phyloP scores from a whole-genome alignment of 1,140 invertebrate genomes.

The Neotoxoptera formosana region DNA sequence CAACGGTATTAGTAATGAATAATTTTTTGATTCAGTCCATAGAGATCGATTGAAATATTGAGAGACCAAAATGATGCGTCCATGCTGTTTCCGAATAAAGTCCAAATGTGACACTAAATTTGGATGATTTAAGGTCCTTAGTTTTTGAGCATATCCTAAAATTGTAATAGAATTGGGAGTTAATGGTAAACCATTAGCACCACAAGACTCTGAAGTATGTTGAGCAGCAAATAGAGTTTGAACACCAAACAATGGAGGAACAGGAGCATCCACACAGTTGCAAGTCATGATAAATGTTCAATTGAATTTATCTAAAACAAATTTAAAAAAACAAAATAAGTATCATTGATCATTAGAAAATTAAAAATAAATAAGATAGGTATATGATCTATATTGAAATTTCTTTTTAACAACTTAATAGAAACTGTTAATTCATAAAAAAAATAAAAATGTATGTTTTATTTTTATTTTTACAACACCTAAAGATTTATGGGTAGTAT shows the following conservation, averaged over 20 bases:
- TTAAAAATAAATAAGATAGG: neutral
- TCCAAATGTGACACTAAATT: conserved; percentile 90
- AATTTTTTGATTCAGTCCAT: conserved; percentile 51
- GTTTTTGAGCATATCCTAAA: conserved; percentile 83
- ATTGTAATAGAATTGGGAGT: conserved; percentile 97
- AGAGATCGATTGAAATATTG: conserved; percentile 41
- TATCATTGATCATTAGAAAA: neutral
- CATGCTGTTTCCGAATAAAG: conserved; percentile 92
- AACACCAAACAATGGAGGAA: conserved; percentile 71
- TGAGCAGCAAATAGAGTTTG: conserved; percentile 90
- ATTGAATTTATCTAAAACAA: conserved; percentile 46
- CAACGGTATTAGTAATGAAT: conserved; percentile 62
- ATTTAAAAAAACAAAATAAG: conserved; percentile 17
- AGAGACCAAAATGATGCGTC: conserved; percentile 66
- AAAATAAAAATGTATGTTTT: neutral
- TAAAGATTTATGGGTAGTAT: too few relatives aligned
- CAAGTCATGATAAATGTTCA: conserved; percentile 38
- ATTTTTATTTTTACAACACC: neutral
- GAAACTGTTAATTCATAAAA: neutral
- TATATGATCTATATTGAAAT: neutral
- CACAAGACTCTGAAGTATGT: conserved; percentile 91
- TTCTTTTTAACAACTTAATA: neutral
- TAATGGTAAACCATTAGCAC: conserved; percentile 92
- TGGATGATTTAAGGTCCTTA: conserved; percentile 81
- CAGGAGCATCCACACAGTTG: conserved; percentile 43